Conservation (phyloP, 2,888 invertebrate species). For the Sesia apiformis region DNA sequence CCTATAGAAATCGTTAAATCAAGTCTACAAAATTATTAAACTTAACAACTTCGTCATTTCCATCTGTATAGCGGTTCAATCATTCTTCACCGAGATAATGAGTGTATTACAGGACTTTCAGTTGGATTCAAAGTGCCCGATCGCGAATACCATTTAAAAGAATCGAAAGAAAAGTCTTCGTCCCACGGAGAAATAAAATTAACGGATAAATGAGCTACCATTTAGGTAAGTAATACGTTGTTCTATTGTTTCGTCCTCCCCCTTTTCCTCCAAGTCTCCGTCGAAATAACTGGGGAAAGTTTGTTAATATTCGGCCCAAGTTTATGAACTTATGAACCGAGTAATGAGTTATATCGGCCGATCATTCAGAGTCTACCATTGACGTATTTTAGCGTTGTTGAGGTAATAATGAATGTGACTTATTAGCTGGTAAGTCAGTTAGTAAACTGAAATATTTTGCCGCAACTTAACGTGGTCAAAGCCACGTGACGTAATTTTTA, state of each 20-base stretch:
- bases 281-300: slow-evolving; percentile 18
- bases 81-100: too few relatives aligned
- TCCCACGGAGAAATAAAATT: slow-evolving; percentile 15
- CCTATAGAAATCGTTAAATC: too few relatives aligned
- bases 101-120: too few relatives aligned
- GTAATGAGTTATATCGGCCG: neutral
- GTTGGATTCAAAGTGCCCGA: too few relatives aligned
- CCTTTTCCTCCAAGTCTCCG: neutral
- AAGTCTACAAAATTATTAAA: too few relatives aligned
- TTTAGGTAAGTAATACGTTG: slow-evolving; percentile 30
- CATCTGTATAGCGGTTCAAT: too few relatives aligned
- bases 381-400: neutral
- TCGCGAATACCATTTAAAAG: neutral
- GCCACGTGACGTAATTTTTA: too few relatives aligned
- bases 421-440: too few relatives aligned
- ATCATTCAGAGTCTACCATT: neutral
- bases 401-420: neutral
- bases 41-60: too few relatives aligned
- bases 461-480: too few relatives aligned
- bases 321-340: slow-evolving; percentile 4
- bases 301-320: slow-evolving; percentile 21
- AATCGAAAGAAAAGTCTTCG: slow-evolving; percentile 13
- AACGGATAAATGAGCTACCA: slow-evolving; percentile 22
- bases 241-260: slow-evolving; percentile 16
- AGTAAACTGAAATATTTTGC: too few relatives aligned